Base-by-base conservation (phyloP, 2,797 vertebrate species). In the Poecilia wingei region DNA sequence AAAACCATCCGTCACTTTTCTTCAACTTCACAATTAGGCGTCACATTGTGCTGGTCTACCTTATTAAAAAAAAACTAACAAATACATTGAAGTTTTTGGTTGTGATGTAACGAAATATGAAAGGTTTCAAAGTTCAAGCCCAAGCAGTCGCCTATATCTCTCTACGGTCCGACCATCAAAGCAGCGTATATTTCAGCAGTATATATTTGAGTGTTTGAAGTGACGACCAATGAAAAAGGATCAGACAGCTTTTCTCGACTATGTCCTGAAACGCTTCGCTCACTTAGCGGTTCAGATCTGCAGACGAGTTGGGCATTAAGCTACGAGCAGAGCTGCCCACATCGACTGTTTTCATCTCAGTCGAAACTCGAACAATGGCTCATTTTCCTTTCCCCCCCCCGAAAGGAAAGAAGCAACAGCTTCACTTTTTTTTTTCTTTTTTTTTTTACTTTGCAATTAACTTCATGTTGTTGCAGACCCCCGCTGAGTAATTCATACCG, bases 401-500 rank as follows among this genome's bases (percentile, higher is more conserved):
- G 1, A 10, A 18, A 72, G 28, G 7, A 33, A 6, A 18, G 55
- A 28, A 61, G 41, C 20, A 43, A 31, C 16, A 75, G 20, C 8
- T 75, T 22, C 16, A 7, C 73, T 74, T n/a, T 41, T 39, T 53
- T 74, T n/a, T 31, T 51, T 72, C 51, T 53, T 2, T 45, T 57
- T 57, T 59, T 28, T 45, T 43, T 43, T n/a, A 57, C 73, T 57
- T 75, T 43, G 74, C 74, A 61, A 64, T 46, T 64, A 75, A 47
- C 10, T 64, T 13, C 3, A 25, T 13, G 25, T 33, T 64, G 57
- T 31, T 2, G n/a, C 41, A 0, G 61, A 49, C 0, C 57, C 47
- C 55, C 31, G 72, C 49, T 39, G 41, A 51, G 72, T 8, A 20
- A 25, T 74, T 78, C 83, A 47, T 96, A 98, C 98, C 96, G 96